A percentile compares a stretch with the other conserved stretches of the same genome.
Evolutionary conservation across 1,140 invertebrate species (phyloP).

Genomic region (Doryteuthis pealeii): DNA sequence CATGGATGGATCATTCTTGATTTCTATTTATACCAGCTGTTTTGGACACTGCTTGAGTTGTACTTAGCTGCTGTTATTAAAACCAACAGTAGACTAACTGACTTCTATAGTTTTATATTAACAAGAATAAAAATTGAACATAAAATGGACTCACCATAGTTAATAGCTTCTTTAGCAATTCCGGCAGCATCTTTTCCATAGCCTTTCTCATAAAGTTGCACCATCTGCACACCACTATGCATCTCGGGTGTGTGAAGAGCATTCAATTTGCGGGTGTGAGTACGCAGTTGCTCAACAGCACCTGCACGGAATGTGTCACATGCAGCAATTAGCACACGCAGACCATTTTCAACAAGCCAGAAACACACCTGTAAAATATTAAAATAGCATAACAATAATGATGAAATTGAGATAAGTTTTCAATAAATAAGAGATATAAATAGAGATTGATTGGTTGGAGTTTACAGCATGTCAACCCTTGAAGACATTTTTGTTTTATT

Average conservation of each 20-base stretch:
- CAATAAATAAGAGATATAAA: no score
- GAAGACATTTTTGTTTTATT: no score
- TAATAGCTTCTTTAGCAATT: conserved; percentile 96
- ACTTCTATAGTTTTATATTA: no score
- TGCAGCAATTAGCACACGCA: conserved; percentile 94
- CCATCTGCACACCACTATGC: conserved; percentile 69
- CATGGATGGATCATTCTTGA: no score
- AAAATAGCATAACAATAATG: neutral
- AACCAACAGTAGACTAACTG: no score
- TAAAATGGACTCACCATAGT: conserved; percentile 63
- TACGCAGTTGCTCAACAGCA: conserved; percentile 96
- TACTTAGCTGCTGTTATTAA: no score
- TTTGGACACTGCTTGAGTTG: no score
- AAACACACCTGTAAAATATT: conserved; percentile 80
- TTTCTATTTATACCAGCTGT: no score
- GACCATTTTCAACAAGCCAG: conserved; percentile 98
- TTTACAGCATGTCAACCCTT: no score
- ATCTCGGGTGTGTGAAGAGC: conserved; percentile 82
- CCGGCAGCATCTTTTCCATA: conserved; percentile 99
- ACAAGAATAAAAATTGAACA: neutral
- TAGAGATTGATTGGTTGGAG: no score
- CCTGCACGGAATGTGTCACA: conserved; percentile 99
- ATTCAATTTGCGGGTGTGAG: conserved; percentile 91
- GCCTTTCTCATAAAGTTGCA: conserved; percentile 94
- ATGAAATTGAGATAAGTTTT: neutral